Evolutionary conservation across 2,888 invertebrate species (phyloP).

Genomic region (Cheilosia vulpina): DNA sequence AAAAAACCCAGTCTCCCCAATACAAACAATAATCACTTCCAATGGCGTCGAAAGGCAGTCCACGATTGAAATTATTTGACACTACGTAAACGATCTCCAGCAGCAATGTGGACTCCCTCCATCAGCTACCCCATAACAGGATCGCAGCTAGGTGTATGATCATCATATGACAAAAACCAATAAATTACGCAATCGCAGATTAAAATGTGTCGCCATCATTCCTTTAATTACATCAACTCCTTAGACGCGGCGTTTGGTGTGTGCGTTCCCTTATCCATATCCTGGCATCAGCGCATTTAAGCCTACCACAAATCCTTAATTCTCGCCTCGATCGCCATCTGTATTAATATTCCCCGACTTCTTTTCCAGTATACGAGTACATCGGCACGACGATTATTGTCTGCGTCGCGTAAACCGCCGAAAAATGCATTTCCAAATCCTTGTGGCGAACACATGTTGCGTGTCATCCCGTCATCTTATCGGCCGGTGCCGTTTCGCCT

Average conservation of each 20-base stretch:
- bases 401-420: constrained; percentile 45
- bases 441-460: constrained; percentile 75
- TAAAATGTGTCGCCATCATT: constrained; percentile 66
- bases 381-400: constrained; percentile 50
- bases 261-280: constrained; percentile 58
- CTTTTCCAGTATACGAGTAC: not conserved
- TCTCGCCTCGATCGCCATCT: constrained; percentile 3
- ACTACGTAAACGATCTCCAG: too few species aligned
- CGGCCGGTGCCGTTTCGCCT: constrained; percentile 47
- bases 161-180: constrained; percentile 65
- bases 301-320: constrained; percentile 60
- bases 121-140: not conserved
- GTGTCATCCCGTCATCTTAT: constrained; percentile 76
- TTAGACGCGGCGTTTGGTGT: constrained; percentile 31
- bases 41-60: too few species aligned
- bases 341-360: not conserved
- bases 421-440: constrained; percentile 62
- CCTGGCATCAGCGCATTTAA: constrained; percentile 71
- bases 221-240: constrained; percentile 61
- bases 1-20: too few species aligned
- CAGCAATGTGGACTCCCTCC: not conserved
- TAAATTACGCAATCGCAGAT: constrained; percentile 65
- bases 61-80: too few species aligned
- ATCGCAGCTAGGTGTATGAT: not conserved
- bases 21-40: too few species aligned